A percentile compares a stretch with the other conserved stretches of the same genome.
phyloP scores from a whole-genome alignment of 2,797 vertebrate genomes.

The Eupleurogrammus muticus region DNA sequence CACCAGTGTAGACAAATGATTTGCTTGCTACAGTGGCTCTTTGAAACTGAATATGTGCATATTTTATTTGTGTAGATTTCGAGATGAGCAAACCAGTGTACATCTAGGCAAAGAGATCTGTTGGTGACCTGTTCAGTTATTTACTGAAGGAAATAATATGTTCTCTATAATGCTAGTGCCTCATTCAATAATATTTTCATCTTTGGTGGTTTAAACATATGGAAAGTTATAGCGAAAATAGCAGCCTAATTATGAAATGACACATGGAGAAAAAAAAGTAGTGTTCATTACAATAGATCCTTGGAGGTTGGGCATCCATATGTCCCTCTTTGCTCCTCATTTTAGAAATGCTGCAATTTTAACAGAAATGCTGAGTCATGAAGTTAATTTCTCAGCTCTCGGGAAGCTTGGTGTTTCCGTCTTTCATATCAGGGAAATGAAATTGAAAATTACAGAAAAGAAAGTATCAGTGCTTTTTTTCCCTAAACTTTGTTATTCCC shows the following conservation, averaged over 20 bases:
- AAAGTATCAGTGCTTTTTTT: neutral
- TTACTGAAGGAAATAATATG: neutral
- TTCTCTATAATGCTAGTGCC: slow-evolving; percentile 12
- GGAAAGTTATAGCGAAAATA: neutral
- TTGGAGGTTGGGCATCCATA: neutral
- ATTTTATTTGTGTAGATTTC: no score
- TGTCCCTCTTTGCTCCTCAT: neutral
- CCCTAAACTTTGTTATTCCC: slow-evolving; percentile 1
- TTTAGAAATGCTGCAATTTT: neutral
- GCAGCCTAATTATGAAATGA: no score
- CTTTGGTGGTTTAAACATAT: neutral
- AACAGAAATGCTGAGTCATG: neutral
- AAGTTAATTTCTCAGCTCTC: neutral
- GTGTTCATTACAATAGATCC: neutral
- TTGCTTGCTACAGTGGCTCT: no score
- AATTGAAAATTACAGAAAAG: neutral
- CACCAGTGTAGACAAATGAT: neutral
- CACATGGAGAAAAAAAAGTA: no score
- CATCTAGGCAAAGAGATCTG: neutral
- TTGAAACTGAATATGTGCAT: no score
- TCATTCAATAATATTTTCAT: neutral
- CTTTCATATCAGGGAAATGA: neutral
- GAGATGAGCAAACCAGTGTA: neutral
- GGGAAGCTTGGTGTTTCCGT: neutral
- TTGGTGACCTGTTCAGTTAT: neutral